Conservation (phyloP, 1,140 invertebrate genomes). For the Hycleus phaleratus region DNA sequence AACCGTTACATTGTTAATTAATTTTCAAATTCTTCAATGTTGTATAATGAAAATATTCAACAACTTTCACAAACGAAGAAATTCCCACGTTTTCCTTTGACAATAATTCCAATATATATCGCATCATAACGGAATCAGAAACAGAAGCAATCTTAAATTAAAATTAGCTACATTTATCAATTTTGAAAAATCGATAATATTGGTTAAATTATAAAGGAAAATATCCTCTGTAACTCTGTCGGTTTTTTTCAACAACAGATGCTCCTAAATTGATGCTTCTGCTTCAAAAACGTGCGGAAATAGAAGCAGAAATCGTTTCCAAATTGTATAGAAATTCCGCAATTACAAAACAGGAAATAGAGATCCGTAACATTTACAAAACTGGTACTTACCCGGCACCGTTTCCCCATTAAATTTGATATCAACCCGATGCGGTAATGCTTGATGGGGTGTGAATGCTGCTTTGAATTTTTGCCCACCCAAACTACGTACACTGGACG, state of each 20-base stretch:
- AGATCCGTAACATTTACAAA: background rate
- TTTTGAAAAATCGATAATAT: no score
- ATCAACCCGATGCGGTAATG: conserved; percentile 78
- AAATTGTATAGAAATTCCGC: no score
- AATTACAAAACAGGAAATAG: background rate
- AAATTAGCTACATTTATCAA: no score
- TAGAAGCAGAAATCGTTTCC: no score
- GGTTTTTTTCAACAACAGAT: no score
- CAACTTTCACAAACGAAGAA: background rate
- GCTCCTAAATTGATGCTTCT: no score
- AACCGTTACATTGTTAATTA: background rate
- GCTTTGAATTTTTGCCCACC: conserved; percentile 84
- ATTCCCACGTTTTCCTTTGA: background rate
- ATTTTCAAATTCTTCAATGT: background rate
- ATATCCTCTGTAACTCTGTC: no score
- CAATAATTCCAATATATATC: no score
- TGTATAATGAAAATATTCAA: background rate
- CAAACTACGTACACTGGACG: conserved; percentile 87
- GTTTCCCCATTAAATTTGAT: conserved; percentile 94
- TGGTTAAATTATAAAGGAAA: no score
- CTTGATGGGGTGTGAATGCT: conserved; percentile 83
- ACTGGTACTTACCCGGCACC: conserved; percentile 73
- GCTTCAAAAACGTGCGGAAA: no score
- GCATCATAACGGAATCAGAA: no score
- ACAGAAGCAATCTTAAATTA: no score